phyloP scores from a whole-genome alignment of 2,113 vertebrate species.

The Rhodinocichla rosea region DNA sequence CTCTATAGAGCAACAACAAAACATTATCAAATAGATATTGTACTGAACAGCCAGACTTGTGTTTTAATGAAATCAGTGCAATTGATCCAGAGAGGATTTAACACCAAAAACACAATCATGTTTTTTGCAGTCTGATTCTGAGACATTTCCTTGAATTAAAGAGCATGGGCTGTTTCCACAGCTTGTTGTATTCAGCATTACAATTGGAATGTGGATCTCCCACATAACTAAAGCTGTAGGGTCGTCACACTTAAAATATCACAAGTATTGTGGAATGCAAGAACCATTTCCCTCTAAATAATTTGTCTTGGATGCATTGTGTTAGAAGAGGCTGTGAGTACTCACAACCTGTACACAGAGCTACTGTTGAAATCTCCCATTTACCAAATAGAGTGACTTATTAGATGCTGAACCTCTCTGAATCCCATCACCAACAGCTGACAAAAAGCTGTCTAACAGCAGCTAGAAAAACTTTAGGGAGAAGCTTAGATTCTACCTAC shows the following conservation, averaged over 20 bases:
- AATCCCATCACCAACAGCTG: background rate
- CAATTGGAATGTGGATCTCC: background rate
- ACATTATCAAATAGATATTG: background rate
- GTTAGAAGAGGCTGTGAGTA: background rate
- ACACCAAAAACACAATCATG: background rate
- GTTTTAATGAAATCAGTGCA: background rate
- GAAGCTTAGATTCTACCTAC: background rate
- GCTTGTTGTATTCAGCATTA: background rate
- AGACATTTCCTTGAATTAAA: background rate
- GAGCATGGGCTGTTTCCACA: background rate
- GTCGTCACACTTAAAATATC: background rate
- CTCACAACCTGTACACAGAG: background rate
- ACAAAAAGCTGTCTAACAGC: background rate
- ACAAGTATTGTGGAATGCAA: background rate
- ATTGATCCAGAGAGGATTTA: background rate
- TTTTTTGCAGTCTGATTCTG: background rate
- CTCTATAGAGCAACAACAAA: background rate
- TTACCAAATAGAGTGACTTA: background rate
- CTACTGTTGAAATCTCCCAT: background rate
- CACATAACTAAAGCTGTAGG: background rate
- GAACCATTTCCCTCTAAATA: background rate
- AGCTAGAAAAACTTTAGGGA: background rate
- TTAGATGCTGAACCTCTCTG: background rate
- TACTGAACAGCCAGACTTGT: background rate
- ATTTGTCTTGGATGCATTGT: accelerated